Evolutionary conservation across 2,113 vertebrate genomes (phyloP).

Genomic region (Tenebrosternarchus preto): DNA sequence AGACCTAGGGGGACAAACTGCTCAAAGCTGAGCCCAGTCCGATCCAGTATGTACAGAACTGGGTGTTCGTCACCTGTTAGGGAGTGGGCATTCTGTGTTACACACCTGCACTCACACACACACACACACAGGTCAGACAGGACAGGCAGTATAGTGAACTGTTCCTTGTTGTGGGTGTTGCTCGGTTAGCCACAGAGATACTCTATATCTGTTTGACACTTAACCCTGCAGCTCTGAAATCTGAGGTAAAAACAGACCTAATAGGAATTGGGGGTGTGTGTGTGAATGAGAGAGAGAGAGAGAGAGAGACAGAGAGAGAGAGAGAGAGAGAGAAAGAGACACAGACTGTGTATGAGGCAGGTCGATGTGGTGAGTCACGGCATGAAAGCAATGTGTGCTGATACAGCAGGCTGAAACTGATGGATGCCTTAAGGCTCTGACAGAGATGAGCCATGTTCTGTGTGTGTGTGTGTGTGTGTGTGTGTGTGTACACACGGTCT

Average conservation of each 20-base stretch:
- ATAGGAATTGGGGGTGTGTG: background rate
- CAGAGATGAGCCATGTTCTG: background rate
- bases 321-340: too few species aligned
- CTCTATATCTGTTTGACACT: background rate
- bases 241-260: background rate
- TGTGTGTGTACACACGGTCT: background rate
- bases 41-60: background rate
- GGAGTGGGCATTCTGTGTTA: background rate
- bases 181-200: background rate
- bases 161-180: background rate
- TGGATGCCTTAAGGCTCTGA: constrained; percentile 10
- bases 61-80: background rate
- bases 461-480: background rate
- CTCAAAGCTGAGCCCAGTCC: too few species aligned
- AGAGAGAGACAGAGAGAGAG: background rate
- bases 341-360: background rate
- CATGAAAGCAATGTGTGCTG: constrained; percentile 11
- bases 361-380: background rate
- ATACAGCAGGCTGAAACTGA: constrained; percentile 34
- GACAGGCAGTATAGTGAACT: background rate
- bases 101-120: background rate
- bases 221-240: background rate
- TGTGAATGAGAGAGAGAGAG: background rate
- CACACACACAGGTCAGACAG: constrained; percentile 4
- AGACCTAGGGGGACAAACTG: too few species aligned